Conservation (phyloP, 1,140 invertebrate species). For the Caenorhabditis remanei region DNA sequence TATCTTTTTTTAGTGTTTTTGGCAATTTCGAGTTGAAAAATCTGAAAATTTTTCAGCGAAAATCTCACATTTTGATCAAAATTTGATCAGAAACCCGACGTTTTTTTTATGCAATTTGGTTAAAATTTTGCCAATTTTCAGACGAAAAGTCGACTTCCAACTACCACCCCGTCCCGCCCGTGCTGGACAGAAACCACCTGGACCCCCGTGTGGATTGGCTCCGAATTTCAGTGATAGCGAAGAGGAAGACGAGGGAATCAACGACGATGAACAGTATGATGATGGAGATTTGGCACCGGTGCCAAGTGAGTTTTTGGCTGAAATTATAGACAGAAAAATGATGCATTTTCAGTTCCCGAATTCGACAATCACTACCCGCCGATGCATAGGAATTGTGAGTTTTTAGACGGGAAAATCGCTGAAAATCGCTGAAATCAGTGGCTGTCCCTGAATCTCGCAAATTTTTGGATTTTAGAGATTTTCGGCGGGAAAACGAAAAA, state of each 20-base stretch:
- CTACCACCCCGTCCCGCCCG: conserved; percentile 38
- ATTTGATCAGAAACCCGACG: no score
- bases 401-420: no score
- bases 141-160: conserved; percentile 57
- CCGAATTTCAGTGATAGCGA: conserved; percentile 57
- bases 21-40: not conserved
- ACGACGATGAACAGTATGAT: conserved; percentile 17
- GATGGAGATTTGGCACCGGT: conserved; percentile 60
- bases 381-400: conserved; percentile 46
- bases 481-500: not conserved
- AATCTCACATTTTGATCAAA: no score
- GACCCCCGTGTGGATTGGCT: conserved; percentile 56
- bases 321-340: no score
- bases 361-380: conserved; percentile 53
- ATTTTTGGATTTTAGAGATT: not conserved
- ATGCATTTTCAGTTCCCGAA: conserved; percentile 55
- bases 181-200: conserved; percentile 50
- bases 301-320: conserved; percentile 3
- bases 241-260: conserved; percentile 19
- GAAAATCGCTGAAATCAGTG: no score
- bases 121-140: no score
- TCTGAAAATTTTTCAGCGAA: no score
- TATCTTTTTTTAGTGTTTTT: no score
- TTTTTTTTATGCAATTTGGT: no score
- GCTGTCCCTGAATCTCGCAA: no score